Conservation (phyloP, 1,140 invertebrate genomes). For the Eumaeus atala region DNA sequence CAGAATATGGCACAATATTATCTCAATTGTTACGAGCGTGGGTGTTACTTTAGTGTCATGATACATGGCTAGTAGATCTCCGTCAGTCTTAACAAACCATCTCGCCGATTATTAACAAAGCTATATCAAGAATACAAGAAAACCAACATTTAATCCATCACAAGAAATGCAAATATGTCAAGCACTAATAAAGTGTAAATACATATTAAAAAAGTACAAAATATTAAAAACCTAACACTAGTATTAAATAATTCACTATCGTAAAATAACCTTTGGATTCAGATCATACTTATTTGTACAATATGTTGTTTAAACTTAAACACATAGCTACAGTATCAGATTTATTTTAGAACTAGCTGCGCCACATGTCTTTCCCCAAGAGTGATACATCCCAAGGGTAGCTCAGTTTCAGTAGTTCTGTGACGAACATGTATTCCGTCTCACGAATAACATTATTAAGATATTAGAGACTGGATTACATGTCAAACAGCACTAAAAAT, state of each 20-base stretch:
- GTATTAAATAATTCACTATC: background rate
- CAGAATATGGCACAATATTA: conserved; percentile 5
- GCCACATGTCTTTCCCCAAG: too few species aligned
- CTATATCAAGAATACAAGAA: conserved; percentile 2
- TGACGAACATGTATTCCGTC: too few species aligned
- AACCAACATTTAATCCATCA: background rate
- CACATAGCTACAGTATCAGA: too few species aligned
- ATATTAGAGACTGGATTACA: too few species aligned
- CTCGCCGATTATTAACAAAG: background rate
- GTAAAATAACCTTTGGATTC: conserved; percentile 2
- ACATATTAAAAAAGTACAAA: background rate
- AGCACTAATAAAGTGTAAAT: background rate
- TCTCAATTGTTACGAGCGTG: too few species aligned
- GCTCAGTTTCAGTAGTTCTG: too few species aligned
- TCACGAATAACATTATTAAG: too few species aligned
- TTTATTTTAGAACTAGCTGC: too few species aligned
- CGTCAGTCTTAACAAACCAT: background rate
- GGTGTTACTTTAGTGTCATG: background rate
- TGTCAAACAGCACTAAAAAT: too few species aligned
- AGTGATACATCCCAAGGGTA: too few species aligned
- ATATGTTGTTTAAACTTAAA: background rate
- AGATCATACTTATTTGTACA: background rate
- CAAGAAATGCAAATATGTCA: background rate
- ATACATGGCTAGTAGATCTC: background rate
- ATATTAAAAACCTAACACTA: background rate